Percentiles rank a stretch among this genome's conserved stretches.
phyloP scores from a whole-genome alignment of 2,888 invertebrate genomes.

The Brachylomia viminalis region DNA sequence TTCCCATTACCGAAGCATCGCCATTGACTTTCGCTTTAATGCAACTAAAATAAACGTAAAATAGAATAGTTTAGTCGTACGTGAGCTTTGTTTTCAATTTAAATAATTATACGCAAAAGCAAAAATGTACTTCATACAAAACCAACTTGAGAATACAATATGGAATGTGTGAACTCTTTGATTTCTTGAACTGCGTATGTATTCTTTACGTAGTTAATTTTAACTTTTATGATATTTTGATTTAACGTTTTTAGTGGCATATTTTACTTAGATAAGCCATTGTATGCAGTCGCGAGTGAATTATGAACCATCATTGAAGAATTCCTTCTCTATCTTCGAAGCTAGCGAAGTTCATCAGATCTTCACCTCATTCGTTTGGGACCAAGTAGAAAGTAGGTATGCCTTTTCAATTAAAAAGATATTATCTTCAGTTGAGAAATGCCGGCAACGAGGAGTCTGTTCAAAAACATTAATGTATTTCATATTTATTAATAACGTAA shows the following conservation, averaged over 20 bases:
- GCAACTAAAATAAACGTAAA: not conserved
- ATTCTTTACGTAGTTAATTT: not conserved
- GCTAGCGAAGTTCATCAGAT: not conserved
- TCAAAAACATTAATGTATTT: not conserved
- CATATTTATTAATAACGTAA: not conserved
- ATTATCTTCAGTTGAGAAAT: not conserved
- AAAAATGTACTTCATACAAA: not conserved
- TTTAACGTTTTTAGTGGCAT: not conserved
- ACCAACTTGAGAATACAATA: not conserved
- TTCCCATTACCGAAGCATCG: not conserved
- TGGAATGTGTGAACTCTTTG: not conserved
- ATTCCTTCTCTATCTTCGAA: not conserved
- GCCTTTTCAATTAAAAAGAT: no score
- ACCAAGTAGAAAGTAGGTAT: not conserved
- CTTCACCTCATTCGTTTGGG: not conserved
- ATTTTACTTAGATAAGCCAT: not conserved
- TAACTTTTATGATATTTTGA: not conserved
- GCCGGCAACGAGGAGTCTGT: not conserved
- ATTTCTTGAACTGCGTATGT: not conserved
- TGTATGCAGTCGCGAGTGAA: not conserved
- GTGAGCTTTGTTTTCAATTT: not conserved
- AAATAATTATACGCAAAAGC: not conserved
- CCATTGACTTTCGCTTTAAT: conserved; percentile 16
- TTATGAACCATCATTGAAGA: not conserved
- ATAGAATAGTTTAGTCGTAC: not conserved